Percentiles rank a stretch among this genome's conserved stretches.
phyloP scores from a whole-genome alignment of 2,797 vertebrate genomes.

The Triplophysa yarkandensis region DNA sequence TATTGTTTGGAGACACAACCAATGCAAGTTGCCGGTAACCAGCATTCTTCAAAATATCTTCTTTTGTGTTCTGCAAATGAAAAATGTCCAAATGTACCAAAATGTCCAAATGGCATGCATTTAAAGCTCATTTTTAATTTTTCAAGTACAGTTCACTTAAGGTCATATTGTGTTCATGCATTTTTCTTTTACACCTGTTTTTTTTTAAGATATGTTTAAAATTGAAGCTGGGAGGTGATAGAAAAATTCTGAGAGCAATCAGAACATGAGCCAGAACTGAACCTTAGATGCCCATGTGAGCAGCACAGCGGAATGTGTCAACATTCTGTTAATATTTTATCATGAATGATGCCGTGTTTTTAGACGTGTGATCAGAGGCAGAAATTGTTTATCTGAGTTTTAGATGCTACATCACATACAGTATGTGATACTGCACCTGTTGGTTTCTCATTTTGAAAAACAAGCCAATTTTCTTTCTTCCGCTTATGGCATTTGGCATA shows the following conservation, averaged over 20 bases:
- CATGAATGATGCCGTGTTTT: not conserved
- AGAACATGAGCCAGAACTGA: not conserved
- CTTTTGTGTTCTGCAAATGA: not conserved
- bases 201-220: not conserved
- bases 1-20: too few species aligned
- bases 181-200: not conserved
- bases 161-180: not conserved
- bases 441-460: constrained; percentile 4
- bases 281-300: not conserved
- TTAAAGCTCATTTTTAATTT: not conserved
- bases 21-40: too few species aligned
- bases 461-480: constrained; percentile 34
- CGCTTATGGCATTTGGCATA: constrained; percentile 15
- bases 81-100: too few species aligned
- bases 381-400: not conserved
- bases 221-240: not conserved
- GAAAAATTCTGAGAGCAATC: not conserved
- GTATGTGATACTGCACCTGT: constrained; percentile 9
- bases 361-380: not conserved
- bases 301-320: not conserved
- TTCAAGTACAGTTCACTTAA: not conserved
- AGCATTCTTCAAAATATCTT: too few species aligned
- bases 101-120: not conserved
- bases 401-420: not conserved
- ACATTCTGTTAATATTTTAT: not conserved